Percentiles rank a stretch among this genome's conserved stretches.
phyloP scores from a whole-genome alignment of 2,888 invertebrate genomes.

The Eupithecia vulgata region DNA sequence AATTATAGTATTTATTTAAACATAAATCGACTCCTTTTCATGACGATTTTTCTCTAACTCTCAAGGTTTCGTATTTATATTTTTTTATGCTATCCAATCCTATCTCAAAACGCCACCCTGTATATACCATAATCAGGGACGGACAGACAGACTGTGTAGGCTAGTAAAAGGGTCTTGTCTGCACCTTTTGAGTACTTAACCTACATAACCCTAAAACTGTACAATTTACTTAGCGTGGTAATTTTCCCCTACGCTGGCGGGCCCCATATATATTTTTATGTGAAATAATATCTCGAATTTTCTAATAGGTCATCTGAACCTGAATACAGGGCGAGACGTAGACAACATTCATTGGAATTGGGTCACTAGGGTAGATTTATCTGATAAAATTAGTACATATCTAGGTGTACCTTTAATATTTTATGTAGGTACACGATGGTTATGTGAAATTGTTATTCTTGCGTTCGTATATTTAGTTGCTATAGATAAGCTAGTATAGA shows the following conservation, averaged over 20 bases:
- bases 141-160: no score
- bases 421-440: background rate
- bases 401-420: background rate
- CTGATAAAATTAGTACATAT: background rate
- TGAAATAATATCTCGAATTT: background rate
- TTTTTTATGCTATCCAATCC: no score
- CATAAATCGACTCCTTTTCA: no score
- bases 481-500: background rate
- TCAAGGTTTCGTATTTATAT: no score
- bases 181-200: background rate
- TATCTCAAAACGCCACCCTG: no score
- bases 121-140: no score
- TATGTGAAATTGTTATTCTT: background rate
- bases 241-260: no score
- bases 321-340: background rate
- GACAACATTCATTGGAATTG: background rate
- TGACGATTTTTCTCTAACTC: no score
- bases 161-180: background rate
- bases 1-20: no score
- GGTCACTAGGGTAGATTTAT: background rate
- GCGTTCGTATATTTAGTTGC: background rate
- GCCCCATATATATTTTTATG: background rate
- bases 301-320: background rate
- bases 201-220: background rate
- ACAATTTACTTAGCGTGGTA: background rate